Evolutionary conservation across 2,797 vertebrate genomes (phyloP), one percentile per base, ranked within the genome.

Genomic region (Petrocephalus schoutedeni): DNA sequence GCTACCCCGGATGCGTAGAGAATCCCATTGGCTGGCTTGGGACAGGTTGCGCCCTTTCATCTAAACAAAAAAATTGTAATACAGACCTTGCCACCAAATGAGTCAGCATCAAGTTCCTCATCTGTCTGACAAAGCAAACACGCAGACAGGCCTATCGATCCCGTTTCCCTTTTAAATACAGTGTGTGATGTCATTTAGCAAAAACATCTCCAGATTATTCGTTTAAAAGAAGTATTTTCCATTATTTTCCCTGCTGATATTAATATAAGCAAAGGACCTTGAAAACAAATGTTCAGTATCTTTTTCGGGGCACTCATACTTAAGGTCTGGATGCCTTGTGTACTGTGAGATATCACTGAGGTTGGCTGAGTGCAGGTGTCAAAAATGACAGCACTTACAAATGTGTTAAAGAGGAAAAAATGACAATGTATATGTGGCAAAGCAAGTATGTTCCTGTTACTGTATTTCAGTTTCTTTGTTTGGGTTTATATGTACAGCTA

Each of bases 1-100:
- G 87, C 94, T 92, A 1, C 94, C 93, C 88, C 94, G 90, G 12
- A 91, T 94, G 91, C 92, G 93, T 64, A 93, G 89, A 80, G 93
- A 93, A 80, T 94, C 93, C 0, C 86, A 80, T 61, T 88, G 91
- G 12, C 74, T 91, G 85, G 87, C 92, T 0, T 61, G 93, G 32
- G 92, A 85, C 0, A 90, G 87, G 87, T 94, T 91, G 0, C 80
- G 93, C 16, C 89, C 86, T 87, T 94, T 94, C 19, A 87, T 87
- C 94, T 95, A 85, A 58, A 54, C 4, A 85, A 56, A 54, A 77
- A 32, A 41, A n/a, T 4, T 32, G 2, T 16, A 41, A 53, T 53
- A 28, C 23, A 57, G 32, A 23, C 12, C 0, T 36, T 36, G 53
- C 83, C 54, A 28, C 83, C 53, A 85, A 36, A 32, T 85, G 5